Evolutionary conservation across 2,113 vertebrate species (phyloP).

Genomic region (Hydropotes inermis): DNA sequence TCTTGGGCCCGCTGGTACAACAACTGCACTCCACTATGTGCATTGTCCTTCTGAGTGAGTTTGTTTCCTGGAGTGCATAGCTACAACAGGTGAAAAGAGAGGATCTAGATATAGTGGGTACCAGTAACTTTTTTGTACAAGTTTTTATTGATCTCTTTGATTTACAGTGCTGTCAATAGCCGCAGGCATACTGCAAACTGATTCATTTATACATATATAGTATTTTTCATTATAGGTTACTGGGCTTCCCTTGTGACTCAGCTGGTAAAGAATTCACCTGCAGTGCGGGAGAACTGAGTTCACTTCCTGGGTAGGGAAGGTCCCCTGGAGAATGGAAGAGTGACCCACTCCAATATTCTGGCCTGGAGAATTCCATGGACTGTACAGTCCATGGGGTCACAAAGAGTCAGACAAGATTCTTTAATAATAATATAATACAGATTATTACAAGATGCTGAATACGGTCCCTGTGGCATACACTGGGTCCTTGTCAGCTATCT

Average conservation of each 20-base stretch:
- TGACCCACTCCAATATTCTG: background rate
- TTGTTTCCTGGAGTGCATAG: fast-evolving
- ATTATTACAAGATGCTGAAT: background rate
- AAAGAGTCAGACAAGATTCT: background rate
- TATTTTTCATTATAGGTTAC: background rate
- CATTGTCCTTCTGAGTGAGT: background rate
- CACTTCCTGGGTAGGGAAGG: background rate
- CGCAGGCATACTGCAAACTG: background rate
- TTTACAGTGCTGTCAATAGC: background rate
- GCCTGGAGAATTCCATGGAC: background rate
- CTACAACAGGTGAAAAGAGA: background rate
- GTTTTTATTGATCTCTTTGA: background rate
- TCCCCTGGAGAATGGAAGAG: background rate
- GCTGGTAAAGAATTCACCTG: background rate
- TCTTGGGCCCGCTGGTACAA: fast-evolving
- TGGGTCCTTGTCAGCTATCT: background rate
- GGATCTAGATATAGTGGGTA: background rate
- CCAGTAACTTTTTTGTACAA: background rate
- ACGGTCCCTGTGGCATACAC: background rate
- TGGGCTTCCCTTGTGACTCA: background rate
- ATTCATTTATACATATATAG: background rate
- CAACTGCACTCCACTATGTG: background rate
- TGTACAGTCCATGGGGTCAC: background rate
- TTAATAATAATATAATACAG: background rate
- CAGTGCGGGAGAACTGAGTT: background rate